phyloP scores from a whole-genome alignment of 2,888 invertebrate genomes.

The Conistra vaccinii region DNA sequence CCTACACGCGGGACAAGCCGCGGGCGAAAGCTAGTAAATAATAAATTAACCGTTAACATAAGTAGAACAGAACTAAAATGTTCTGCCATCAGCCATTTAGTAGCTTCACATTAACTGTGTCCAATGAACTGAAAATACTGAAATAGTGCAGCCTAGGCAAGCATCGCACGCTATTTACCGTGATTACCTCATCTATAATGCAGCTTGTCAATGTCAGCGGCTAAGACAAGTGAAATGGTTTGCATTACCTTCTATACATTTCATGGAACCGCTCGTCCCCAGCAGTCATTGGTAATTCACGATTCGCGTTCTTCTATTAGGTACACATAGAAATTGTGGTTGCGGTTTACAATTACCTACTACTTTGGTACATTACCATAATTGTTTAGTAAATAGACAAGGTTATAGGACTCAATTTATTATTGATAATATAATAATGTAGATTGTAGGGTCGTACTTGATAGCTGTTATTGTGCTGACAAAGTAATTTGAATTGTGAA shows the following conservation, averaged over 20 bases:
- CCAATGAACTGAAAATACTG: constrained; percentile 51
- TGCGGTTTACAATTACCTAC: constrained; percentile 36
- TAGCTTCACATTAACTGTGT: constrained; percentile 42
- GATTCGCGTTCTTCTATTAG: constrained; percentile 60
- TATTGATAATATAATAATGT: constrained; percentile 50
- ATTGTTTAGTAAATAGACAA: constrained; percentile 42
- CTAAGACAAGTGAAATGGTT: constrained; percentile 64
- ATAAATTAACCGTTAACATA: constrained; percentile 2
- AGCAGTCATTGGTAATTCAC: constrained; percentile 58
- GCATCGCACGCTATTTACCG: constrained; percentile 59
- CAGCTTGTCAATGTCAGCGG: constrained; percentile 72
- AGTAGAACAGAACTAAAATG: constrained; percentile 19
- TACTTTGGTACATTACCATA: constrained; percentile 12
- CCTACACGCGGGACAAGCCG: too few relatives aligned
- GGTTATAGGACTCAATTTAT: constrained; percentile 40
- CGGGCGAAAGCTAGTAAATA: too few relatives aligned
- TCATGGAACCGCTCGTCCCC: constrained; percentile 49
- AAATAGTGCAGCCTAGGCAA: constrained; percentile 48
- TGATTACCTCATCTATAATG: constrained; percentile 75
- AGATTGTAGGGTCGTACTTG: constrained; percentile 25
- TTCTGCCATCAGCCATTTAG: constrained; percentile 20
- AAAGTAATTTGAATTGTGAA: constrained; percentile 44
- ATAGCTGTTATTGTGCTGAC: constrained; percentile 43
- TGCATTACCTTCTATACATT: constrained; percentile 43
- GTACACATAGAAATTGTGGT: constrained; percentile 39